phyloP scores from a whole-genome alignment of 1,140 invertebrate genomes.

The Heliconius melpomene region DNA sequence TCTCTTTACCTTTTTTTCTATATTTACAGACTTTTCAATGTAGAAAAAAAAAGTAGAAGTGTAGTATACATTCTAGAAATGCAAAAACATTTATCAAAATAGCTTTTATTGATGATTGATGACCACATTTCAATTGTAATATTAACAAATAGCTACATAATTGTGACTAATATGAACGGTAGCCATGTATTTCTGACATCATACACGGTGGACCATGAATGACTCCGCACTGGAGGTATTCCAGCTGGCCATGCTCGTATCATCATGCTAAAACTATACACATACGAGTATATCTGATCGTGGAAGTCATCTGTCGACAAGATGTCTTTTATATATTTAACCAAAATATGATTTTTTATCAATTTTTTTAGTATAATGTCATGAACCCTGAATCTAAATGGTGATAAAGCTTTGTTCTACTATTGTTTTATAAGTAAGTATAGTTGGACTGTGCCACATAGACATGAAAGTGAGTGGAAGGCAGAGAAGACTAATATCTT shows the following conservation, averaged over 20 bases:
- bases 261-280: constrained; percentile 13
- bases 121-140: not conserved
- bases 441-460: too few species aligned
- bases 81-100: not conserved
- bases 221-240: constrained; percentile 32
- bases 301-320: constrained; percentile 28
- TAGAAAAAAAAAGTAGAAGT: too few species aligned
- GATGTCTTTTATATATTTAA: constrained; percentile 11
- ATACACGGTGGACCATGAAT: constrained; percentile 28
- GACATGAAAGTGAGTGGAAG: too few species aligned
- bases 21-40: too few species aligned
- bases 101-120: not conserved
- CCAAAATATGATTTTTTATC: too few species aligned
- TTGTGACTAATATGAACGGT: not conserved
- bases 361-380: too few species aligned
- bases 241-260: constrained; percentile 29
- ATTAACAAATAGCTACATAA: not conserved
- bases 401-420: too few species aligned
- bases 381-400: too few species aligned
- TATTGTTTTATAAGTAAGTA: too few species aligned
- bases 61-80: not conserved
- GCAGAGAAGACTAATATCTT: too few species aligned
- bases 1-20: too few species aligned
- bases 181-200: not conserved
- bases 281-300: constrained; percentile 8